Evolutionary conservation across 2,888 invertebrate species (phyloP).

Genomic region (Parthenolecanium corni): DNA sequence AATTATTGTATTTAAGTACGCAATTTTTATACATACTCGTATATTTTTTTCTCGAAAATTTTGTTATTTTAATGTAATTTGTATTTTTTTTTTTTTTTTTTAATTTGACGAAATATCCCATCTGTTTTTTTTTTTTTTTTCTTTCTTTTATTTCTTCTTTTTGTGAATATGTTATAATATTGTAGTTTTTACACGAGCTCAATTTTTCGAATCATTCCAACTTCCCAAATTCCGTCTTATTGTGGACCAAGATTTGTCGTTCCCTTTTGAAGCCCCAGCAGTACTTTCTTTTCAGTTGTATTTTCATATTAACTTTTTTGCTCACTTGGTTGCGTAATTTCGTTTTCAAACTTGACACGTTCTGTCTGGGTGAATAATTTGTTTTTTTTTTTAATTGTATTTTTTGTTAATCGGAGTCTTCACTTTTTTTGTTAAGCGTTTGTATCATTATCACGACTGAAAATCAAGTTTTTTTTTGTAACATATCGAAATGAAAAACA

Average conservation of each 20-base stretch:
- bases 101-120: too few relatives aligned
- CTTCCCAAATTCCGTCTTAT: slow-evolving; percentile 11
- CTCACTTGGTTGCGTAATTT: background rate
- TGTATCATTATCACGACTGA: background rate
- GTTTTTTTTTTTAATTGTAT: background rate
- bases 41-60: too few relatives aligned
- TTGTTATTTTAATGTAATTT: too few relatives aligned
- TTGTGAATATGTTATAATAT: too few relatives aligned
- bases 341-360: background rate
- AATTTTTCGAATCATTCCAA: slow-evolving; percentile 16
- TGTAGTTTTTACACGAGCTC: slow-evolving; percentile 3
- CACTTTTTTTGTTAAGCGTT: background rate
- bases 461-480: too few relatives aligned
- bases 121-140: too few relatives aligned
- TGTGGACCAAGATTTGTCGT: slow-evolving; percentile 15
- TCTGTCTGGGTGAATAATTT: background rate
- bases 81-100: too few relatives aligned
- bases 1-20: too few relatives aligned
- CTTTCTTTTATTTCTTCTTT: too few relatives aligned
- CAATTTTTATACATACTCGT: too few relatives aligned
- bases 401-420: background rate
- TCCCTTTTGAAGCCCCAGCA: background rate
- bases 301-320: background rate
- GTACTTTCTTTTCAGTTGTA: slow-evolving; percentile 4
- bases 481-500: too few relatives aligned